Evolutionary conservation across 2,113 vertebrate species (phyloP), one percentile per base, ranked within the genome.

Genomic region (Lophius piscatorius): DNA sequence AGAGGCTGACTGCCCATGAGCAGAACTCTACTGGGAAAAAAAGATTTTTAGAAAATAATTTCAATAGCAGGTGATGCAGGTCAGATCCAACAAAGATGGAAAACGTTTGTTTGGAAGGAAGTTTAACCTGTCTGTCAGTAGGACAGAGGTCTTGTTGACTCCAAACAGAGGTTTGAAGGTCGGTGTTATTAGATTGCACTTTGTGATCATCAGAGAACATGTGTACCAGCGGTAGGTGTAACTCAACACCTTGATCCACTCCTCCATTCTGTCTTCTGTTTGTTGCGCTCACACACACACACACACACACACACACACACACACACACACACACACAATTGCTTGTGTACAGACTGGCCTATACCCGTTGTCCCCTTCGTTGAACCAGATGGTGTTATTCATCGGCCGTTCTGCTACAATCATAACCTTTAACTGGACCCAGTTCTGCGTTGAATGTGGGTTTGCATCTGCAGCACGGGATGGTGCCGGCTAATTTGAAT

Each of bases 331-430:
- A n/a, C n/a, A n/a, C n/a, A n/a, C n/a, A n/a, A 16, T 63, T n/a
- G 33, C 50, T 18, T 20, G 2, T 2, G 2, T 4, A 33, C 54
- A 48, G 35, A 0, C 44, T 21, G 35, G 49, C 35, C 62, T 44
- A 55, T 72, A 74, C 70, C 63, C 66, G 49, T 58, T 8, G 20
- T 67, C 61, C 62, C 71, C 55, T 70, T 67, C 54, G 52, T 35
- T 39, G 58, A 71, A 83, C 78, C 87, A 84, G 88, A 84, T 84
- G 80, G 69, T 78, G 63, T 76, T 81, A 33, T 71, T 81, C 58
- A 61, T 85, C 70, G 68, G 63, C 42, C 71, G 66, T 56, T 65
- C 65, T 69, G 54, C 74, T 77, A 67, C 78, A 87, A 73, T 78
- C 59, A 20, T 60, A 67, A 8, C 22, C 2, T 28, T 28, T 28